Evolutionary conservation across 2,888 invertebrate species (phyloP), one percentile per base, ranked within the genome.

Genomic region (Coecobrya sp.): DNA sequence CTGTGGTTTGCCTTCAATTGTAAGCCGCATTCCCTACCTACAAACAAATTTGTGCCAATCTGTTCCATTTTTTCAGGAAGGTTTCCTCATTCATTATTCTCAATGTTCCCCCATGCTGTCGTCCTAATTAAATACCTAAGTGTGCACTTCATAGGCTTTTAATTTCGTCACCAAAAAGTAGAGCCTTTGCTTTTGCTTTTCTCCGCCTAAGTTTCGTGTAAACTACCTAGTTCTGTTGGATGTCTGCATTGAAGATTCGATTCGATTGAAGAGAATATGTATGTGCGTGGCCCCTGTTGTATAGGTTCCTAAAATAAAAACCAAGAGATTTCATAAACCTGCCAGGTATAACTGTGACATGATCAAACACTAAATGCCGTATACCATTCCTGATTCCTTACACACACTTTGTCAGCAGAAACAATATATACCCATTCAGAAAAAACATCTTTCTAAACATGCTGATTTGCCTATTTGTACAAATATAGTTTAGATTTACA

Each of bases 111-210:
- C 30, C 65, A 84, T 30, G 42, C 22, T 36, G 70, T 16, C 42
- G 79, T 79, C 7, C 52, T 73, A 70, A 86, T 86, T 70, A 52
- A 70, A 70, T 68, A n/a, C n/a, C n/a, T n/a, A 73, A 86, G 70
- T 36, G 70, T 73, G 73, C 86, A 70, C 42, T 86, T 73, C 52
- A 86, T 86, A 11, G 86, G 52, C 73, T 86, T 86, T 70, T 86
- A 70, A 86, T 86, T 73, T 73, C 27, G 52, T 25, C 27, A 79
- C 55, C 52, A 79, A 52, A 79, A 55, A 68, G n/a, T 30, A 68
- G 11, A 65, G n/a, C n/a, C n/a, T n/a, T n/a, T 27, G 65, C 11
- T 25, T n/a, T n/a, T 8, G 7, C 19, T 59, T 59, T 4, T 68
- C 16, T 30, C 16, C 11, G 30, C 0, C 22, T 3, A 30, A 30